Conservation (phyloP, 2,113 vertebrate species). For the Nestor notabilis region DNA sequence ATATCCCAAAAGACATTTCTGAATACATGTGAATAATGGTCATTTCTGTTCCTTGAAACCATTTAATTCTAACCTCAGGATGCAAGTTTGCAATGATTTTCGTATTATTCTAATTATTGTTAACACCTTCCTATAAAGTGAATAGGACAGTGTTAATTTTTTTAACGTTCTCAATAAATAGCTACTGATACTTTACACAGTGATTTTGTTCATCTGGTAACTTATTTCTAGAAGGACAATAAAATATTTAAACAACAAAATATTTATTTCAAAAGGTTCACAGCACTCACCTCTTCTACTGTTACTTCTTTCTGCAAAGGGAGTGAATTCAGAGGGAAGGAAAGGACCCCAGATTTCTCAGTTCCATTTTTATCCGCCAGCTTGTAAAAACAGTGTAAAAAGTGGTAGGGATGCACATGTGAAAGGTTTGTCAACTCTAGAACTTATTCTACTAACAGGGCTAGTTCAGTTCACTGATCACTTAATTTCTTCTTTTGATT, state of each 20-base stretch:
- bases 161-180: background rate
- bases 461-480: background rate
- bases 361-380: background rate
- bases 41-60: background rate
- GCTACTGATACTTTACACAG: background rate
- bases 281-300: slow-evolving; percentile 71
- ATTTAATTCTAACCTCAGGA: background rate
- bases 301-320: slow-evolving; percentile 42
- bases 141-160: background rate
- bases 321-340: slow-evolving; percentile 62
- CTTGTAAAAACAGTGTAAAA: slow-evolving; percentile 10
- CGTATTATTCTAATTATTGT: background rate
- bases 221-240: background rate
- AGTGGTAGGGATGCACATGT: background rate
- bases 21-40: background rate
- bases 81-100: background rate
- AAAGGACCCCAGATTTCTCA: background rate
- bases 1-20: background rate
- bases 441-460: background rate
- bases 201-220: background rate
- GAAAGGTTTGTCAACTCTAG: background rate
- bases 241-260: background rate
- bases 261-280: background rate
- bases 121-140: background rate
- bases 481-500: background rate